Percentiles rank a stretch among this genome's conserved stretches.
These are phyloP conservation scores for Picathartes gymnocephalus DNA, from an alignment of 2,113 vertebrate genomes.

Conservation along the genomic window DNA sequence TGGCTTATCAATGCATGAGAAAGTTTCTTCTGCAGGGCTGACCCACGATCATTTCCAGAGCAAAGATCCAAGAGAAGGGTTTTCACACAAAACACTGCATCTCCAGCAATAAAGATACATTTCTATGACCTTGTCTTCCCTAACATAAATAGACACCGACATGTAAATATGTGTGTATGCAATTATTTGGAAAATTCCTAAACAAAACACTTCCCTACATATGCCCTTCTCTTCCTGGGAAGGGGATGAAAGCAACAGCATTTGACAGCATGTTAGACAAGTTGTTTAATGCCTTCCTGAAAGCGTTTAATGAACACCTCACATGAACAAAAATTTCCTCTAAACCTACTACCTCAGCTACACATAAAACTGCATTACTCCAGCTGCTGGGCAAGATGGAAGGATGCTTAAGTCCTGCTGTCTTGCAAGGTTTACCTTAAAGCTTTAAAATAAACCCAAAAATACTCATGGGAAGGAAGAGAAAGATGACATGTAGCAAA, in stretches of 20 bases:
- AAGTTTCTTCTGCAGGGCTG: neutral
- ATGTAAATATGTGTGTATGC: neutral
- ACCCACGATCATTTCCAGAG: neutral
- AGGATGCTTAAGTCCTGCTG: neutral
- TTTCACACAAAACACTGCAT: neutral
- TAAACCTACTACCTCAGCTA: neutral
- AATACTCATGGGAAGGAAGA: neutral
- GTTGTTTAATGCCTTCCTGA: neutral
- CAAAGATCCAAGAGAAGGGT: neutral
- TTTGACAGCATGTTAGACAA: neutral
- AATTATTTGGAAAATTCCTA: conserved; percentile 11
- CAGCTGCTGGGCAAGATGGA: neutral
- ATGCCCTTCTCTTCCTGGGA: neutral
- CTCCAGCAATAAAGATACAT: neutral
- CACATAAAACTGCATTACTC: neutral
- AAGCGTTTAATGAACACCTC: neutral
- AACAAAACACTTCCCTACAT: neutral
- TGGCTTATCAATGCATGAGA: neutral
- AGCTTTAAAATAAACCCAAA: neutral
- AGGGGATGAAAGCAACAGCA: neutral
- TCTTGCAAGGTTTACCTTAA: neutral
- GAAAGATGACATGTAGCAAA: neutral
- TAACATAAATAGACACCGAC: neutral
- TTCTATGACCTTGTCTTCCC: neutral
- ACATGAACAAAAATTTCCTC: neutral